phyloP scores from a whole-genome alignment of 2,888 invertebrate species.

The Amphiduros pacificus region DNA sequence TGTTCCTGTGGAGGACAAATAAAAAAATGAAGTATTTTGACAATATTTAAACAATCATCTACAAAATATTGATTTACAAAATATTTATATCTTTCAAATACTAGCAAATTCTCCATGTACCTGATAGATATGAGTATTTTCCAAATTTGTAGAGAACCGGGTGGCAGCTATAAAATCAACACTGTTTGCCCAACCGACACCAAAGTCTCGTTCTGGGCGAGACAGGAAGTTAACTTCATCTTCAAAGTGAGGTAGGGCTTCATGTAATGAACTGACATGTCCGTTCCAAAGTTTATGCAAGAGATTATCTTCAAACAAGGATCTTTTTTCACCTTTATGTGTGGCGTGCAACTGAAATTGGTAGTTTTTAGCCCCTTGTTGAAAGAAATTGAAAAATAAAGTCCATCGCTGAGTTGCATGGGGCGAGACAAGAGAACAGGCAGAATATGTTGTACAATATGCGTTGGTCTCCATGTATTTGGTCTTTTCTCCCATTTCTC shows the following conservation, averaged over 20 bases:
- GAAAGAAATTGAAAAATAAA: neutral
- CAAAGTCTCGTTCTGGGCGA: slow-evolving; percentile 13
- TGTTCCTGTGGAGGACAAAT: too few relatives aligned
- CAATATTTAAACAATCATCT: too few relatives aligned
- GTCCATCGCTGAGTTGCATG: slow-evolving; percentile 5
- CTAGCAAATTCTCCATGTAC: neutral
- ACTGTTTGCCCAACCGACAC: slow-evolving; percentile 15
- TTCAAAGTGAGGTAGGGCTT: neutral
- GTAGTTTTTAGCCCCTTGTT: too few relatives aligned
- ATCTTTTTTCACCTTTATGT: too few relatives aligned
- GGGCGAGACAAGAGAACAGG: neutral
- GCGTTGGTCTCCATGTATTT: neutral
- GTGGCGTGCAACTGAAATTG: too few relatives aligned
- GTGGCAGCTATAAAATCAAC: slow-evolving; percentile 21
- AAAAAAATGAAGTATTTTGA: too few relatives aligned
- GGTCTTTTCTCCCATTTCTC: neutral
- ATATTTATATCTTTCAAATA: too few relatives aligned
- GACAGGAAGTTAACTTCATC: slow-evolving; percentile 3
- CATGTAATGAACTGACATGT: slow-evolving; percentile 8
- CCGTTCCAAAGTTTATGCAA: slow-evolving; percentile 11
- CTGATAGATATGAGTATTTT: slow-evolving; percentile 11
- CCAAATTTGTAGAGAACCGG: slow-evolving; percentile 12
- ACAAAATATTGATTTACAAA: too few relatives aligned
- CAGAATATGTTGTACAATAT: neutral
- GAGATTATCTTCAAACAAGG: too few relatives aligned